Base-by-base conservation (phyloP, 2,888 invertebrate genomes). In the Neuroscelio doddi region DNA sequence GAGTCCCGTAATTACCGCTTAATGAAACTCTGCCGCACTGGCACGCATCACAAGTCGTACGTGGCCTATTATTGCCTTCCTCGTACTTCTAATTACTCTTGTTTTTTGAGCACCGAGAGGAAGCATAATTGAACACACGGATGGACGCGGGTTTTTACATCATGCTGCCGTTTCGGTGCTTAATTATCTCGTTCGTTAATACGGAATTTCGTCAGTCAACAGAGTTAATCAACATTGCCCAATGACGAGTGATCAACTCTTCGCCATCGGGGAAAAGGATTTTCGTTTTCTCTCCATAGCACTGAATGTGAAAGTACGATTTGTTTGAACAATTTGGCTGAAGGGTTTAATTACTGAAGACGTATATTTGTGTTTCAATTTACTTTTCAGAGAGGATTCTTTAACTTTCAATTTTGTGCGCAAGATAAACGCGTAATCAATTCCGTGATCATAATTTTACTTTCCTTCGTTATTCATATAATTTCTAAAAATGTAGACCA, bases 181-280 rank as follows among this genome's bases (percentile, higher is more conserved):
- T 36, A 47, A 47, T 47, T 36, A 32, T 26, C 36, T 7, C 47
- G 36, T 47, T 47, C 36, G 47, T 47, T 47, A 38, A 47, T 47
- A 15, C 36, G 26, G 38, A 47, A 36, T 47, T 36, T 47, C 24
- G 36, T 47, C 36, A 14, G 27, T 21, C 16, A 16, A 1, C 10
- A 16, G 14, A n/a, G 7, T 45, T 34, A 24, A 34, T 46, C 46
- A 46, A 46, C 34, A 45, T 46, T 46, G 47, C 36, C 36, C 21
- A 21, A 47, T 36, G 15, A 26, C 16, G 46, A 12, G 34, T 34
- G 34, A 9, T 17, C 46, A 17, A 46, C 21, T n/a, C 30, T 17
- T 32, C 21, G 21, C 32, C 24, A 14, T 21, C 26, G 46, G 3
- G 21, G n/a, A 21, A n/a, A 17, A 1, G 10, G 38, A 38, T 9